Evolutionary conservation across 2,113 vertebrate species (phyloP).

Genomic region (Aplodontia rufa): DNA sequence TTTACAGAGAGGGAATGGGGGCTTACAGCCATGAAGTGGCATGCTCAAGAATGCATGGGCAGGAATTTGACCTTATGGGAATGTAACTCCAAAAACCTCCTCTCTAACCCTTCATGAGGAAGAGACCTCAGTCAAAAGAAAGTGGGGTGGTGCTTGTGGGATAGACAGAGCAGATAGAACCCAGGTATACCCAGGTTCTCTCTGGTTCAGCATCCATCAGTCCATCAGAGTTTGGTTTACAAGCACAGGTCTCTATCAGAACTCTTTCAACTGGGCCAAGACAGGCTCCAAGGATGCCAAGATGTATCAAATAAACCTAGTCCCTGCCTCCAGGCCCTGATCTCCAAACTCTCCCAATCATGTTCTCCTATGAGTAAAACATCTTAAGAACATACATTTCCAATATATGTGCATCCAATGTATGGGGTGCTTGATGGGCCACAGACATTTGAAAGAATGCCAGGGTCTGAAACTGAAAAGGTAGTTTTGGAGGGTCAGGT

Average conservation of each 20-base stretch:
- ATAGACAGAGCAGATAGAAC: not conserved
- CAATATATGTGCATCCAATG: not conserved
- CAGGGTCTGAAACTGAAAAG: not conserved
- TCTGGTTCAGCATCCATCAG: not conserved
- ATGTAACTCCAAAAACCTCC: not conserved
- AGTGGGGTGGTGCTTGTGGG: not conserved
- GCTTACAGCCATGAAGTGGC: not conserved
- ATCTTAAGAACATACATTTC: not conserved
- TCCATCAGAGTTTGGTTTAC: too few relatives aligned
- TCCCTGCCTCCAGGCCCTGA: not conserved
- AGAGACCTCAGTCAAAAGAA: not conserved
- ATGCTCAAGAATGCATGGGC: not conserved
- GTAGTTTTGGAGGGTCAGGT: not conserved
- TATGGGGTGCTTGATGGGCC: not conserved
- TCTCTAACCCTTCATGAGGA: not conserved
- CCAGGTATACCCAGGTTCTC: not conserved
- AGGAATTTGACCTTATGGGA: not conserved
- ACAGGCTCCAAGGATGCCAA: not conserved
- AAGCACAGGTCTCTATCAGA: too few relatives aligned
- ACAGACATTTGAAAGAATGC: not conserved
- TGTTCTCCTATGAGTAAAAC: not conserved
- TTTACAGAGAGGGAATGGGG: not conserved
- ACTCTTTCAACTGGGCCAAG: not conserved
- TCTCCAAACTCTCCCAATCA: not conserved
- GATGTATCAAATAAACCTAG: not conserved